These are phyloP conservation scores for Ligdia adustata DNA, from an alignment of 2,888 invertebrate species.

Conservation along the genomic window DNA sequence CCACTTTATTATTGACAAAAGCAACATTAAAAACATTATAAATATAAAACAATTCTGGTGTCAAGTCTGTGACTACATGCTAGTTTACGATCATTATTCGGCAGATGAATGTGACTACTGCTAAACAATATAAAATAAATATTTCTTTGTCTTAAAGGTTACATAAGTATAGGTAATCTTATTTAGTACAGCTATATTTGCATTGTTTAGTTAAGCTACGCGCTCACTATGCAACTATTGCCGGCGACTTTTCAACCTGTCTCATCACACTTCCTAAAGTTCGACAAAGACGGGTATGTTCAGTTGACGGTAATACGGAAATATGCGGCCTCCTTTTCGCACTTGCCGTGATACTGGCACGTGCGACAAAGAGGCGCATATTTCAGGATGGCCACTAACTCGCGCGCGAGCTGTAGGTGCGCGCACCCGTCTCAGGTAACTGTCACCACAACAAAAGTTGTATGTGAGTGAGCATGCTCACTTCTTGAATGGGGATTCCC, in stretches of 20 bases:
- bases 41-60: background rate
- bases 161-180: background rate
- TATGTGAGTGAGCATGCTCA: background rate
- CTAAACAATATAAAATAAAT: background rate
- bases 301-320: background rate
- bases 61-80: constrained; percentile 2
- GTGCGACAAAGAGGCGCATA: background rate
- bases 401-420: background rate
- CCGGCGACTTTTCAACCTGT: background rate
- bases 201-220: background rate
- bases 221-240: background rate
- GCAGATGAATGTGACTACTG: background rate
- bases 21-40: too few species aligned
- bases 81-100: background rate
- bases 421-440: background rate
- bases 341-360: background rate
- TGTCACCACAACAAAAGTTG: background rate
- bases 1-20: too few species aligned
- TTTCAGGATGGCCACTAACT: background rate
- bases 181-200: background rate
- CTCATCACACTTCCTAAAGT: background rate
- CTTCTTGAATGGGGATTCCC: background rate
- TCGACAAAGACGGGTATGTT: background rate
- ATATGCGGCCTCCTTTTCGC: background rate
- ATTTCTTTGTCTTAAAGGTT: background rate